Evolutionary conservation across 1,140 invertebrate genomes (phyloP).

Genomic region (Ips nitidus): DNA sequence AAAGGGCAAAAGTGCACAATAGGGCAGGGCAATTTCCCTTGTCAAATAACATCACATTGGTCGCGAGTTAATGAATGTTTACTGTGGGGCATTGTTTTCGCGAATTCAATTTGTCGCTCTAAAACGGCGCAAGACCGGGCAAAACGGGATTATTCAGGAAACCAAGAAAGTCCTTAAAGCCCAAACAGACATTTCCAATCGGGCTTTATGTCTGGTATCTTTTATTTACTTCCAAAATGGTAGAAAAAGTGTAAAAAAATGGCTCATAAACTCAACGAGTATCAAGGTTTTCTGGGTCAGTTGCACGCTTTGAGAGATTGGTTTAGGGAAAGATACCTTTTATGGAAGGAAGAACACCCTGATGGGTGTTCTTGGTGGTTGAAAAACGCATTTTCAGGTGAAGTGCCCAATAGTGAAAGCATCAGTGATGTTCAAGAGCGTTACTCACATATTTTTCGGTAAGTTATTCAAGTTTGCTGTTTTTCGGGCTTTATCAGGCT

Average conservation of each 20-base stretch:
- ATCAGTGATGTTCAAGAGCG: constrained; percentile 58
- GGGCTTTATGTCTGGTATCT: neutral
- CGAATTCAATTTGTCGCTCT: neutral
- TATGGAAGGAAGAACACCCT: constrained; percentile 62
- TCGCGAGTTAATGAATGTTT: neutral
- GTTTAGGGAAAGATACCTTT: constrained; percentile 60
- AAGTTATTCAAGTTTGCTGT: constrained; percentile 39
- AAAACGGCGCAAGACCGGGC: constrained; percentile 16
- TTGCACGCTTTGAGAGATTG: constrained; percentile 68
- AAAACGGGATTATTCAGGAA: constrained; percentile 17
- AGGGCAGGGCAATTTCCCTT: neutral
- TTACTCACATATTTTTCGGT: constrained; percentile 78
- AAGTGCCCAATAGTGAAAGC: constrained; percentile 5
- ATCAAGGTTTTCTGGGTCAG: constrained; percentile 71
- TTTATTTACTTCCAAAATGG: neutral
- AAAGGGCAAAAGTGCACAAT: neutral
- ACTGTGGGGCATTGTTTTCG: neutral
- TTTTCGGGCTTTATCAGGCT: too few relatives aligned
- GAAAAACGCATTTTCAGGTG: constrained; percentile 34
- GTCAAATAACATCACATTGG: neutral
- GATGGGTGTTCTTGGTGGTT: constrained; percentile 51
- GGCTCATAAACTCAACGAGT: constrained; percentile 75
- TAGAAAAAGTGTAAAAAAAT: neutral
- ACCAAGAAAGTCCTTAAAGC: too few relatives aligned
- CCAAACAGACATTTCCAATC: too few relatives aligned